These are phyloP conservation scores for Anthophora plumipes DNA, from an alignment of 2,888 invertebrate species.

Conservation along the genomic window DNA sequence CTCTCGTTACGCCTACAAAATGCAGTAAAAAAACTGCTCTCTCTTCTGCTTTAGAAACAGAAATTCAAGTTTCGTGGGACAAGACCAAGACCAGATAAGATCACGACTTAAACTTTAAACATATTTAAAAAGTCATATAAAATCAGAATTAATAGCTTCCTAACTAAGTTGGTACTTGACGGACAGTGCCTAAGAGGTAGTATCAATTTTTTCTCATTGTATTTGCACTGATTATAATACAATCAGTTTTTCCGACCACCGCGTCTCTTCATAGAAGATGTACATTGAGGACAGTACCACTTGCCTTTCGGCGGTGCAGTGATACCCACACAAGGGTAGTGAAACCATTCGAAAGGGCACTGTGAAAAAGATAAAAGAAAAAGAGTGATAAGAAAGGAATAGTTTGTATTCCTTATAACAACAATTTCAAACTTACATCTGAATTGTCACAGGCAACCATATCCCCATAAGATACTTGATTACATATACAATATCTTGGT, in stretches of 20 bases:
- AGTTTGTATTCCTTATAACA: neutral
- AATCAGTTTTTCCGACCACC: slow-evolving; percentile 91
- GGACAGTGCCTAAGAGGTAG: slow-evolving; percentile 82
- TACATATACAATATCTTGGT: slow-evolving; percentile 97
- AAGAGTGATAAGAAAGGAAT: slow-evolving; percentile 50
- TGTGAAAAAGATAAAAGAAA: too few relatives aligned
- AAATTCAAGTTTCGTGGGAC: slow-evolving; percentile 56
- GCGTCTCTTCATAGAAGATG: slow-evolving; percentile 93
- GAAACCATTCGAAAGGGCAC: slow-evolving; percentile 99
- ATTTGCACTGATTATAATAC: slow-evolving; percentile 71
- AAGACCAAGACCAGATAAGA: slow-evolving; percentile 64
- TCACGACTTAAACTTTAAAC: slow-evolving; percentile 71
- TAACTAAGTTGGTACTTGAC: slow-evolving; percentile 77
- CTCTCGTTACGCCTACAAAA: slow-evolving; percentile 56
- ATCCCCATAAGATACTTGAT: slow-evolving; percentile 98
- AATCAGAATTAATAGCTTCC: slow-evolving; percentile 75
- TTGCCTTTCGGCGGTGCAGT: slow-evolving; percentile 98
- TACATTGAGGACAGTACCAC: slow-evolving; percentile 99
- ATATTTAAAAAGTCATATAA: slow-evolving; percentile 77
- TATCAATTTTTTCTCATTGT: slow-evolving; percentile 68
- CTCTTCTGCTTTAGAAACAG: slow-evolving; percentile 56
- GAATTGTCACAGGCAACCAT: slow-evolving; percentile 99
- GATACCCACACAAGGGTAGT: slow-evolving; percentile 98
- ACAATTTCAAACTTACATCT: slow-evolving; percentile 89
- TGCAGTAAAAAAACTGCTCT: slow-evolving; percentile 58